A percentile compares a stretch with the other conserved stretches of the same genome.
Conservation (phyloP, 2,888 invertebrate genomes). For the Phaedon cochleariae region DNA sequence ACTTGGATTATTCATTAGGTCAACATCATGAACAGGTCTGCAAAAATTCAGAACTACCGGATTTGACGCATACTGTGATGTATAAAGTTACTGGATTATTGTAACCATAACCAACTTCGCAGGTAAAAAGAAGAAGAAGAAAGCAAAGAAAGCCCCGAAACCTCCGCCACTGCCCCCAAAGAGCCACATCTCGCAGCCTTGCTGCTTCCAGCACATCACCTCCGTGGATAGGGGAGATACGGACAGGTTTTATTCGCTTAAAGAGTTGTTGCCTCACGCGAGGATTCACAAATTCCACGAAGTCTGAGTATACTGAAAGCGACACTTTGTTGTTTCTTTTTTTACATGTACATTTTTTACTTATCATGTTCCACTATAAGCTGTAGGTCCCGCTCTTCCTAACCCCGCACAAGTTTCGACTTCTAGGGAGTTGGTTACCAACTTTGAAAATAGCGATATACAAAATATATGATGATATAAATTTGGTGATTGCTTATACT, state of each 20-base stretch:
- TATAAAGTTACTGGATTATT: too few relatives aligned
- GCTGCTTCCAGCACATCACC: constrained; percentile 85
- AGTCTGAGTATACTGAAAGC: constrained; percentile 17
- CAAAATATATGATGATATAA: too few relatives aligned
- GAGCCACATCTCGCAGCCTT: constrained; percentile 83
- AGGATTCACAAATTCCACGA: constrained; percentile 38
- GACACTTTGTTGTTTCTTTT: not conserved
- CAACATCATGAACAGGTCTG: too few relatives aligned
- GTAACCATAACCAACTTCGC: constrained; percentile 53
- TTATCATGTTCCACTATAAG: not conserved
- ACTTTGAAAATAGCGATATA: too few relatives aligned
- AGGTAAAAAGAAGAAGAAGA: constrained; percentile 68
- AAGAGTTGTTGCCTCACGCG: constrained; percentile 67
- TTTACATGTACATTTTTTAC: not conserved
- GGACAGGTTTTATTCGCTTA: constrained; percentile 72
- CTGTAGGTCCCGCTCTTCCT: too few relatives aligned
- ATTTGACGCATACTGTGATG: too few relatives aligned
- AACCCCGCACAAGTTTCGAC: too few relatives aligned
- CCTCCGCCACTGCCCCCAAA: constrained; percentile 75
- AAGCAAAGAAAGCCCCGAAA: constrained; percentile 65
- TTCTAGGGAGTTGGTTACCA: too few relatives aligned
- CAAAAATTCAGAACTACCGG: too few relatives aligned
- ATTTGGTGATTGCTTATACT: too few relatives aligned
- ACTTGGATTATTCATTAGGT: too few relatives aligned
- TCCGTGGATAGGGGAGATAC: constrained; percentile 76